Conservation (phyloP, 2,888 invertebrate genomes). For the Xestia sexstrigata region DNA sequence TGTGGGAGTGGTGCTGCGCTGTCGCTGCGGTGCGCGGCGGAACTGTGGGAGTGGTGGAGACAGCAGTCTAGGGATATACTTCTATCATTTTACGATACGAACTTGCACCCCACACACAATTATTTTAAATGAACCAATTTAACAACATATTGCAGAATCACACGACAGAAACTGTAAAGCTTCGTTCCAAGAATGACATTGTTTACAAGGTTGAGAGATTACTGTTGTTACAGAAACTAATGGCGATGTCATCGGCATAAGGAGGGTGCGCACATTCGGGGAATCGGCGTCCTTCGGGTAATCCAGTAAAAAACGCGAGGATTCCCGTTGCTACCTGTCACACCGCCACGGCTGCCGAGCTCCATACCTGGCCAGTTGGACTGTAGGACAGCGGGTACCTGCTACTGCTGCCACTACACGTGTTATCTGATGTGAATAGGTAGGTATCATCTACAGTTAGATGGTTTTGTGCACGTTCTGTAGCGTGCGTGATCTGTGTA, state of each 20-base stretch:
- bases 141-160: constrained; percentile 9
- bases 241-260: constrained; percentile 59
- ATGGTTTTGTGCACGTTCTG: neutral
- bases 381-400: constrained; percentile 5
- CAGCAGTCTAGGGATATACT: no score
- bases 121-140: constrained; percentile 1
- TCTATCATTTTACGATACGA: neutral
- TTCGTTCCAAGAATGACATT: constrained; percentile 58
- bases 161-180: constrained; percentile 8
- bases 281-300: constrained; percentile 66
- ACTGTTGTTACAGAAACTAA: constrained; percentile 68
- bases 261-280: constrained; percentile 67
- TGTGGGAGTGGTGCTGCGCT: no score
- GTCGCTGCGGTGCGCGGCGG: no score
- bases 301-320: constrained; percentile 62
- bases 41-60: no score
- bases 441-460: neutral
- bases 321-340: constrained; percentile 67
- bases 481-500: neutral
- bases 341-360: constrained; percentile 38
- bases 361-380: constrained; percentile 49
- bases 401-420: constrained; percentile 17
- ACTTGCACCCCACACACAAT: neutral
- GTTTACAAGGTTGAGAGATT: constrained; percentile 57
- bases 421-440: no score